Evolutionary conservation across 1,140 invertebrate species (phyloP).

Genomic region (Psilanteris sp.): DNA sequence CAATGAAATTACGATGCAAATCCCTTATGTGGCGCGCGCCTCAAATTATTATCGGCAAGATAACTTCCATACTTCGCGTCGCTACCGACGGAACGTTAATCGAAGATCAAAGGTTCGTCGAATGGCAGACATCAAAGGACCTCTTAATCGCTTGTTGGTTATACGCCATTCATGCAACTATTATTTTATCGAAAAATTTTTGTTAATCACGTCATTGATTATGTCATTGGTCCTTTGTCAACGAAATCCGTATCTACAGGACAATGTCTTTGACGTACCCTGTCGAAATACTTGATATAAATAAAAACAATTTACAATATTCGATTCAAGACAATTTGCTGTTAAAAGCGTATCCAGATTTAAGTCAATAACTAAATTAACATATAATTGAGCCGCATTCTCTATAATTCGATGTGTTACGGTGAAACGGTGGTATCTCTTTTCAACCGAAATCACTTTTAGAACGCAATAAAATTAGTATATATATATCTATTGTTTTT

Average conservation of each 20-base stretch:
- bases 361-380: too few relatives aligned
- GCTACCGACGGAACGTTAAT: constrained; percentile 53
- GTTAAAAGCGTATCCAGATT: too few relatives aligned
- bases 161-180: constrained; percentile 15
- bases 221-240: constrained; percentile 19
- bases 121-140: constrained; percentile 57
- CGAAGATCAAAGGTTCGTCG: constrained; percentile 54
- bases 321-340: too few relatives aligned
- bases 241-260: neutral
- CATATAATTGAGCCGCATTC: too few relatives aligned
- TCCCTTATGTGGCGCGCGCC: constrained; percentile 61
- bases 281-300: neutral
- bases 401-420: too few relatives aligned
- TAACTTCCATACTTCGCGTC: constrained; percentile 64
- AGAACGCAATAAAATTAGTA: too few relatives aligned
- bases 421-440: too few relatives aligned
- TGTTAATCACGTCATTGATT: constrained; percentile 5
- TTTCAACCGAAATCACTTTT: too few relatives aligned
- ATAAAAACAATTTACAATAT: too few relatives aligned
- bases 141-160: constrained; percentile 52
- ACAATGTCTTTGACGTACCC: constrained; percentile 1
- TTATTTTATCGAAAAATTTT: constrained; percentile 7
- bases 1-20: constrained; percentile 65
- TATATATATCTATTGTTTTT: too few relatives aligned
- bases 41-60: constrained; percentile 71